Evolutionary conservation across 2,888 invertebrate species (phyloP), one percentile per base, ranked within the genome.

Genomic region (Orthonychiurus folsomi): DNA sequence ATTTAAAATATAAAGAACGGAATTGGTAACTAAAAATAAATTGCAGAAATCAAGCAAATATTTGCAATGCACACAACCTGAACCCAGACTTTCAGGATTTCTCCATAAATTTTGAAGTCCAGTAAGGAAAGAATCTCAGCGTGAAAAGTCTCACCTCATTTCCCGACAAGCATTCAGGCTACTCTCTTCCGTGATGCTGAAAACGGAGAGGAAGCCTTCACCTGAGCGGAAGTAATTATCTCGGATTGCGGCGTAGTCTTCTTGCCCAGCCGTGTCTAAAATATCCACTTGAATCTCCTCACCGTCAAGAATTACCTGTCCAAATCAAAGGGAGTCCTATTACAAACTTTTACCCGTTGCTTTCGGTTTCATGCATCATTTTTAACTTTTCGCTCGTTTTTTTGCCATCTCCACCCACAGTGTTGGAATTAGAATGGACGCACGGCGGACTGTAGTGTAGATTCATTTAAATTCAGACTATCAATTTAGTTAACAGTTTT

Each of bases 151-250:
- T 60, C 59, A 71, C 71, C 69, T 64, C 37, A 97, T 96, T 81
- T 97, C 97, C 78, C 93, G 91, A 72, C 96, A 94, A 52, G 95
- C 93, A 77, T 95, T 94, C 82, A 99, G 97, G 79, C 95, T 96
- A 79, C 97, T 97, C 71, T 93, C 93, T 79, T 99, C 97, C 47
- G 97, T 96, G 76, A 99, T 96, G 66, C 96, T 96, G 82, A 99
- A 99, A 48, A 97, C 97, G 80, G 97, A 97, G 63, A 99, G 85
- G 80, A 99, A 99, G 24, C 97, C 99, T 80, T 99, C 97, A 18
- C 99, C 97, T 75, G 93, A 94, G 64, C 99, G 86, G 81, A 99
- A 99, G 81, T 99, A 99, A 82, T 99, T 97, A 80, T 99, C 97
- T 73, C 97, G 56, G 47, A 69, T 69, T 12, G 69, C 69, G 20